phyloP scores from a whole-genome alignment of 1,140 invertebrate species.

The Ephestia elutella region DNA sequence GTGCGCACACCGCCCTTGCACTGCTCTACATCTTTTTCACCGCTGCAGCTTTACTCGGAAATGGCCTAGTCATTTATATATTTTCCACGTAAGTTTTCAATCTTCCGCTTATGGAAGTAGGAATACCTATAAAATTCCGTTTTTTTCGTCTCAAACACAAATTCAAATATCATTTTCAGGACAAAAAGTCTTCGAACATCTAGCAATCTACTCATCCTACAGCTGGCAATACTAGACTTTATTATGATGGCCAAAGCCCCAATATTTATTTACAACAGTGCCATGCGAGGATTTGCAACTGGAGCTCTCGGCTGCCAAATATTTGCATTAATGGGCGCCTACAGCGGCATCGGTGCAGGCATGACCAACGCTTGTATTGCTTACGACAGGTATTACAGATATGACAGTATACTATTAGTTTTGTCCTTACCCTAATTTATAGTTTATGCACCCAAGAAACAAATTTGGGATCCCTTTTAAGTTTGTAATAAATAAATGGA shows the following conservation, averaged over 20 bases:
- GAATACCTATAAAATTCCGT: too few relatives aligned
- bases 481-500: too few relatives aligned
- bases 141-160: too few relatives aligned
- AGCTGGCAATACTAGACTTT: slow-evolving; percentile 90
- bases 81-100: slow-evolving; percentile 82
- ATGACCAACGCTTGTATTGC: slow-evolving; percentile 87
- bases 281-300: slow-evolving; percentile 83
- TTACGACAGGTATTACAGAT: slow-evolving; percentile 79
- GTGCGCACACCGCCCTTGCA: slow-evolving; percentile 87
- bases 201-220: slow-evolving; percentile 92
- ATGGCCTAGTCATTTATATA: slow-evolving; percentile 92
- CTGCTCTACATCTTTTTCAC: slow-evolving; percentile 88
- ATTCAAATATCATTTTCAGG: slow-evolving; percentile 73
- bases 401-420: too few relatives aligned
- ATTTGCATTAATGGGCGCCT: slow-evolving; percentile 84
- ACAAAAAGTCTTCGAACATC: slow-evolving; percentile 88
- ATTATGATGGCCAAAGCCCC: slow-evolving; percentile 91
- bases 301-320: slow-evolving; percentile 85
- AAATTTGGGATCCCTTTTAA: too few relatives aligned
- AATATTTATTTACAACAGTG: slow-evolving; percentile 91
- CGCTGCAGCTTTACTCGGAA: slow-evolving; percentile 85
- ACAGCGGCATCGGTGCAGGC: slow-evolving; percentile 85
- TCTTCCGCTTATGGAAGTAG: too few relatives aligned
- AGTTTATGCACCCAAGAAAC: too few relatives aligned
- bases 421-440: too few relatives aligned